Base-by-base conservation (phyloP, 2,888 invertebrate genomes). In the Metopia argyrocephala region DNA sequence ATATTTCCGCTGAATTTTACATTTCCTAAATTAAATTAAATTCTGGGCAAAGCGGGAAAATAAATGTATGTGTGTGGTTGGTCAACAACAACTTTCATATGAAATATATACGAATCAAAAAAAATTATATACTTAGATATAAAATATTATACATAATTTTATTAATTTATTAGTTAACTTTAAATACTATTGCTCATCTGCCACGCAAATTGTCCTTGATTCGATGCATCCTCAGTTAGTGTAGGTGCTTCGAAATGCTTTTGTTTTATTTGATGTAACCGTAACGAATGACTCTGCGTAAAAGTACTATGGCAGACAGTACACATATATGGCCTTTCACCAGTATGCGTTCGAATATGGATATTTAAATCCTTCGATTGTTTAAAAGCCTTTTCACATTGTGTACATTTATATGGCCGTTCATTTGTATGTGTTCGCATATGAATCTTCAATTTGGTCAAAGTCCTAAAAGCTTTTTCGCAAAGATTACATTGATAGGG, bases 301-400 rank as follows among this genome's bases (percentile, higher is more conserved):
- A 80, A 80, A 28, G 80, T 81, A 75, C 74, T 78, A 20, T 81
- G 66, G 5, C 81, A 81, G 7, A 81, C 74, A 20, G 25, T 48
- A 62, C 81, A 81, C 31, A 78, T 81, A 46, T 81, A 81, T 28
- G 81, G 81, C 20, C 81, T 81, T 62, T 81, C 81, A 3, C 81
- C 81, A 23, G 81, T 81, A 50, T 81, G 81, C 7, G 78, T 81
- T 50, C 81, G 81, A 27, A 70, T 78, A 86, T 94, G 94, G 18
- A 94, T 87, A 0, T 94, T 94, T 64, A 94, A 89, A 85, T 94
- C 94, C 87, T 94, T 94, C 73, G 94, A 94, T 88, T 94, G 94
- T 0, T 94, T 93, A 87, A 94, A 94, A n/a, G 89, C 89, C 73
- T 89, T 89, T 52, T 90, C 90, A 64, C 91, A 91, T 57, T 89